These are phyloP conservation scores for Agrotis ipsilon DNA, from an alignment of 2,888 invertebrate species.

Conservation along the genomic window DNA sequence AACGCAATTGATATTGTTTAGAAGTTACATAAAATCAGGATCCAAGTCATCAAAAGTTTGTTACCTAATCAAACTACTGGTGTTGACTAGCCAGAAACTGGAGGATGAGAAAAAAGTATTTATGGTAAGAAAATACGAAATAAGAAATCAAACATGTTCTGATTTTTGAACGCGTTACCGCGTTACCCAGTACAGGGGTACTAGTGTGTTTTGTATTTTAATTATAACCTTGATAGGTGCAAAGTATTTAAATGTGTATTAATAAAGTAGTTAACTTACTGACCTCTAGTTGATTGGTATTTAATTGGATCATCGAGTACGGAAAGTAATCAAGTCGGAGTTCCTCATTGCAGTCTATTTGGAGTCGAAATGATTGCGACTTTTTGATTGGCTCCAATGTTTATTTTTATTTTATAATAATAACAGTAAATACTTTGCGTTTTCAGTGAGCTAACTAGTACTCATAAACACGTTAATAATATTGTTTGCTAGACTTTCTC, in stretches of 20 bases:
- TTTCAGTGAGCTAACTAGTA: not conserved
- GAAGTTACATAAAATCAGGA: too few relatives aligned
- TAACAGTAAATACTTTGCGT: not conserved
- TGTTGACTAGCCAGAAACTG: not conserved
- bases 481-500: not conserved
- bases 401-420: not conserved
- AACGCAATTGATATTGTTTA: too few relatives aligned
- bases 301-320: slow-evolving; percentile 24
- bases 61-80: not conserved
- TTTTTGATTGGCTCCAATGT: not conserved
- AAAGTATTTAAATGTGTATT: slow-evolving; percentile 33
- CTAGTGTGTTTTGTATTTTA: slow-evolving; percentile 14
- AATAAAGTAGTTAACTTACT: slow-evolving; percentile 38
- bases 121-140: not conserved
- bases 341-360: slow-evolving; percentile 31
- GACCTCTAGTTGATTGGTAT: slow-evolving; percentile 44
- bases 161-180: not conserved
- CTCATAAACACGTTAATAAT: not conserved
- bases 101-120: not conserved
- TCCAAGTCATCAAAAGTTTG: too few relatives aligned
- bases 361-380: not conserved
- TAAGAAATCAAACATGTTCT: not conserved
- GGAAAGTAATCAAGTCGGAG: slow-evolving; percentile 5
- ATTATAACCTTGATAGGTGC: slow-evolving; percentile 25
- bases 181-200: slow-evolving; percentile 8